Percentiles rank a stretch among this genome's conserved stretches.
phyloP scores from a whole-genome alignment of 2,797 vertebrate species.

The Agapornis canus region DNA sequence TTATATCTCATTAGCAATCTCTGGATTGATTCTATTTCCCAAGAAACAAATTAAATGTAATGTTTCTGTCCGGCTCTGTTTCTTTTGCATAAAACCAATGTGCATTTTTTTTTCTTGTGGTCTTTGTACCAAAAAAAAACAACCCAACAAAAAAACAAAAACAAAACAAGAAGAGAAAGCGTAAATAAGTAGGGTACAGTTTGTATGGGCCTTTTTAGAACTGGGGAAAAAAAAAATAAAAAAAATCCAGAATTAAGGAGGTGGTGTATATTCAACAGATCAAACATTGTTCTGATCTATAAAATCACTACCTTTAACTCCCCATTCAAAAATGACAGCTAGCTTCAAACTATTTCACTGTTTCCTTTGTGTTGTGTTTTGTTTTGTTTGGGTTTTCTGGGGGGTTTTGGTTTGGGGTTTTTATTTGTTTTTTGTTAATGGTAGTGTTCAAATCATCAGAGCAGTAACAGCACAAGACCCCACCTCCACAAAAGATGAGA shows the following conservation, averaged over 20 bases:
- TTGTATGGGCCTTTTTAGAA: not conserved
- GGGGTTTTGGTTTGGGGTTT: rapidly evolving
- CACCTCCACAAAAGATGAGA: not conserved
- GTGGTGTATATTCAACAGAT: not conserved
- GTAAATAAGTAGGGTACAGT: not conserved
- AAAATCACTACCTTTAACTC: not conserved
- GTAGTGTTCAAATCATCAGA: not conserved
- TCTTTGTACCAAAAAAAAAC: not conserved
- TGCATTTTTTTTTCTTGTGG: not conserved
- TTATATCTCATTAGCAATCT: slow-evolving; percentile 14
- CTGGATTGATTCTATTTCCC: not conserved
- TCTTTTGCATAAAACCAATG: not conserved
- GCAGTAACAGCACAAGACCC: not conserved
- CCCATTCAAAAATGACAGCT: not conserved
- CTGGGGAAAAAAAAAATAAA: not conserved
- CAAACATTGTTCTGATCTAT: not conserved
- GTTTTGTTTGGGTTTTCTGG: not conserved
- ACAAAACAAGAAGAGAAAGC: not conserved
- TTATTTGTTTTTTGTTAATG: not conserved
- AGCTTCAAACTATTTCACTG: not conserved
- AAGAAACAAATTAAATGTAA: not conserved
- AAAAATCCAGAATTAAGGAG: not conserved
- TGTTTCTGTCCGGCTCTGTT: not conserved
- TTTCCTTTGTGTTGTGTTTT: not conserved
- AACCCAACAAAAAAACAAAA: no score